Conservation (phyloP, 2,797 vertebrate genomes). For the Gymnopithys bicolor region DNA sequence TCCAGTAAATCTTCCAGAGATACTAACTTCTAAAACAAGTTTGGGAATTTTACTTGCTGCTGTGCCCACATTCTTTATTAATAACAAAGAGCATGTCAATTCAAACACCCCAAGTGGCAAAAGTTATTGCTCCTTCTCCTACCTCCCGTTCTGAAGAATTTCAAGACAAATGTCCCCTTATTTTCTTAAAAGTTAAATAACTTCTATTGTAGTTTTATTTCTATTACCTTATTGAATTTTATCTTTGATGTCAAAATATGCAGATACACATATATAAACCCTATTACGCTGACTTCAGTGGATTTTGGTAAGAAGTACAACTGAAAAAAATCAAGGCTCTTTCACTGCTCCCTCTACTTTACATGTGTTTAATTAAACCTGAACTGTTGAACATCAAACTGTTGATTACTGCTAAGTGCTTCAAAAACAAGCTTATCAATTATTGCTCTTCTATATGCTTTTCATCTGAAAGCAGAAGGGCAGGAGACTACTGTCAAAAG, state of each 20-base stretch:
- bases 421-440: background rate
- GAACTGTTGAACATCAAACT: background rate
- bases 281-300: rapidly evolving
- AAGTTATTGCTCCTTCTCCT: background rate
- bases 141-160: background rate
- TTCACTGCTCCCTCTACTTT: background rate
- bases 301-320: background rate
- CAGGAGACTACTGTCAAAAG: background rate
- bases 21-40: background rate
- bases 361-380: background rate
- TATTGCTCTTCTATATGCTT: background rate
- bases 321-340: background rate
- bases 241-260: background rate
- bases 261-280: background rate
- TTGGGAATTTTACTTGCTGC: background rate
- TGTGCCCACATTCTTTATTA: background rate
- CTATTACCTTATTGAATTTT: background rate
- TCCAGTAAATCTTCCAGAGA: background rate
- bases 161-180: background rate
- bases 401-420: background rate
- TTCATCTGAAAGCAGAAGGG: background rate
- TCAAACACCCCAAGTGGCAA: background rate
- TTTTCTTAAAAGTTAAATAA: background rate
- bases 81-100: background rate
- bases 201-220: background rate